These are phyloP conservation scores for Yponomeuta cagnagella DNA, from an alignment of 2,888 invertebrate species.

Conservation along the genomic window DNA sequence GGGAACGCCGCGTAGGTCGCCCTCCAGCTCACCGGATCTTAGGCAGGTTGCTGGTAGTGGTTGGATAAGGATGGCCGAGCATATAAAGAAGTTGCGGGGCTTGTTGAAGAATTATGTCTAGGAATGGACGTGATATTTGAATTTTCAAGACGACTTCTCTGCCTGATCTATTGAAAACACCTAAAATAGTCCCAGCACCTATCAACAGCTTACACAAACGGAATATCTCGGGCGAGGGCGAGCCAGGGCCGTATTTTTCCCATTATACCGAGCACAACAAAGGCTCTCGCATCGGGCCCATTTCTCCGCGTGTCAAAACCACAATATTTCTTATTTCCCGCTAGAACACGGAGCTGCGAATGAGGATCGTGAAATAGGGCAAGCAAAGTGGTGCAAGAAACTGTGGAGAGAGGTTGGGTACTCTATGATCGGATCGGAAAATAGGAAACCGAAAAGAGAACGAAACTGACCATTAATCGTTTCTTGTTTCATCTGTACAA, in stretches of 20 bases:
- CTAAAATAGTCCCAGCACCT: background rate
- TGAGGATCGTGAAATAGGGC: background rate
- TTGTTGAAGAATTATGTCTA: no score
- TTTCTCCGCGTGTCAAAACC: slow-evolving; percentile 16
- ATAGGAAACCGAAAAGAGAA: background rate
- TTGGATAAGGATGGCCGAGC: no score
- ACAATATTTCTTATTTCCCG: slow-evolving; percentile 21
- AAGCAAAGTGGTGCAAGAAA: background rate
- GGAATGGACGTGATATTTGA: no score
- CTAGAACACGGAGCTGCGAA: slow-evolving; percentile 6
- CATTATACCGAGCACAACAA: slow-evolving; percentile 9
- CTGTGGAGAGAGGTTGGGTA: background rate
- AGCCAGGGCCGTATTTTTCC: background rate
- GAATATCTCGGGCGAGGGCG: background rate
- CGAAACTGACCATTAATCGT: no score
- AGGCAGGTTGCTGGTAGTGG: no score
- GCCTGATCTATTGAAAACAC: background rate
- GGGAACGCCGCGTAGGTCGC: no score
- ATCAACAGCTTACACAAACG: background rate
- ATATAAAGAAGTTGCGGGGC: no score
- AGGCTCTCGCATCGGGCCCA: slow-evolving; percentile 11
- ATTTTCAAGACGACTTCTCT: no score
- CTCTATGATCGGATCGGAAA: background rate
- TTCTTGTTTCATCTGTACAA: no score
- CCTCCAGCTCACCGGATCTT: no score